Conservation (phyloP, 2,113 vertebrate species). For the Brevimyrus niger region DNA sequence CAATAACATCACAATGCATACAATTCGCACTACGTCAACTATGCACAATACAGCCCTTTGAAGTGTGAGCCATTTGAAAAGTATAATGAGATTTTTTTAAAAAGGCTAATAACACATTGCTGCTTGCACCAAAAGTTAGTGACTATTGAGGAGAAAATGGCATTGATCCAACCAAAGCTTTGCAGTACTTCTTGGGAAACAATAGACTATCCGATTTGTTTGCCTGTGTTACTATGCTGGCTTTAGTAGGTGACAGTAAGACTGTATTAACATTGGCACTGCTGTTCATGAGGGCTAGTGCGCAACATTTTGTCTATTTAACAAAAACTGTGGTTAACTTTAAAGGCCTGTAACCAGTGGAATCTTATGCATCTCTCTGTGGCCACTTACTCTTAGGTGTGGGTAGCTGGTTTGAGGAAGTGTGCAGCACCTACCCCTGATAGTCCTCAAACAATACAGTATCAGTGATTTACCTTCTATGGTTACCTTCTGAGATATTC, state of each 20-base stretch:
- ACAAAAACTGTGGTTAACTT: not conserved
- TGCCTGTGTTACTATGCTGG: not conserved
- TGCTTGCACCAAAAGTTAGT: not conserved
- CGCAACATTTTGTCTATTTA: not conserved
- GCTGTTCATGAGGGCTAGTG: not conserved
- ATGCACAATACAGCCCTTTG: not conserved
- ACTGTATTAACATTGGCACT: not conserved
- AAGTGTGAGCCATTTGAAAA: not conserved
- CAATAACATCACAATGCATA: not conserved
- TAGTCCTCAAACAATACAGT: not conserved
- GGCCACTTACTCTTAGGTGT: not conserved
- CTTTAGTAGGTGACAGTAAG: not conserved
- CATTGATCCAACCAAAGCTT: not conserved
- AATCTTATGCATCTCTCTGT: not conserved
- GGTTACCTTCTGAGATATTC: not conserved
- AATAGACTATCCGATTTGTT: not conserved
- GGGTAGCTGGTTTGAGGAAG: not conserved
- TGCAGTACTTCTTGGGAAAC: not conserved
- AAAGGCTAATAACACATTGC: not conserved
- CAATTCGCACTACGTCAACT: not conserved
- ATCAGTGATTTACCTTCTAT: not conserved
- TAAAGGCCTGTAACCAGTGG: not conserved
- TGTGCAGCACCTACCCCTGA: not conserved
- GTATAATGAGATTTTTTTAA: not conserved
- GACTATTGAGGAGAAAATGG: not conserved